Base-by-base conservation (phyloP, 2,888 invertebrate species). In the Protodeltote pygarga region DNA sequence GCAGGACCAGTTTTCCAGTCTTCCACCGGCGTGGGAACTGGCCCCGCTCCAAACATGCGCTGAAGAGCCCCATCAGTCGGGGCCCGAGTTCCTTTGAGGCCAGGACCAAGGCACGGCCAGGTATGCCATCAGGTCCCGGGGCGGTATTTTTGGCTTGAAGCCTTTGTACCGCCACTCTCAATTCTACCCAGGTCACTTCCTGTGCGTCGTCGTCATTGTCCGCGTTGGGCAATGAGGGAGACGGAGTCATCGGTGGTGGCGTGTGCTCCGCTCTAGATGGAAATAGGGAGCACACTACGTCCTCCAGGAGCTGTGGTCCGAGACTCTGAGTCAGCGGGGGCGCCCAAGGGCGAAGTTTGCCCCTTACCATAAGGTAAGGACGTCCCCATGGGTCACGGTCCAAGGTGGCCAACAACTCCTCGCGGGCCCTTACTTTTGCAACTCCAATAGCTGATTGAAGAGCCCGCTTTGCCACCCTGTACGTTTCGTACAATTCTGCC, bases 341-440 rank as follows among this genome's bases (percentile, higher is more conserved):
- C 31, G 31, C 28, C 35, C 34, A 33, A 0, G 31, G 23, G 27
- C 38, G 42, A 3, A 50, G 28, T 9, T 48, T 53, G 9, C 31
- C 27, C 21, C 47, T 13, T 1, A 39, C 48, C 13, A 10, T 8
- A 5, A 1, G 29, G 10, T 29, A 29, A 1, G 29, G 17, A 13
- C 17, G 9, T 9, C n/a, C 29, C 29, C 25, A 40, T 5, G 32
- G 48, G 16, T 27, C 41, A 19, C 2, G 27, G 14, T 38, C 46
- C 6, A 40, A 10, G 0, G 29, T n/a, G 24, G 31, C 33, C 20
- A 17, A 38, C 8, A 9, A n/a, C 2, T 9, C 41, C 29, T 46
- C 48, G 2, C 25, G 11, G 1, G 38, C 41, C 9, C 3, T 8
- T 3, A 21, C 19, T n/a, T 47, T 34, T 0, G 41, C 31, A 23